These are phyloP conservation scores for Gryon sp. DNA, from an alignment of 1,140 invertebrate species.

Conservation along the genomic window DNA sequence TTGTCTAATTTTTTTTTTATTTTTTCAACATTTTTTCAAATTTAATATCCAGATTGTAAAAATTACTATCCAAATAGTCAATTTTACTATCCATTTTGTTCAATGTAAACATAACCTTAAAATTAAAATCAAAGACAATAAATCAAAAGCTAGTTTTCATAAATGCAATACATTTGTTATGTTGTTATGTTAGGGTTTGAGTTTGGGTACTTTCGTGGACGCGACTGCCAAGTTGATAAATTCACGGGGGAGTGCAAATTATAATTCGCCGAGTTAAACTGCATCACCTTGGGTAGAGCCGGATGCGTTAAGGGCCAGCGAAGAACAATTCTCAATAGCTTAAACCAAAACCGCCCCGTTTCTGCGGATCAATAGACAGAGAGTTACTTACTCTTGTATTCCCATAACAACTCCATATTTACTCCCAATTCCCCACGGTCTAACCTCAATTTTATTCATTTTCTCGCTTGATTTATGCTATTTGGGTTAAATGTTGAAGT, in stretches of 20 bases:
- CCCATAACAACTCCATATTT: slow-evolving; percentile 25
- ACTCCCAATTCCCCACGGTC: slow-evolving; percentile 19
- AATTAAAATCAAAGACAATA: too few species aligned
- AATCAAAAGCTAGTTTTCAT: too few species aligned
- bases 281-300: slow-evolving; percentile 37
- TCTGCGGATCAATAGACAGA: slow-evolving; percentile 53
- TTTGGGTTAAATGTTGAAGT: too few species aligned
- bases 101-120: too few species aligned
- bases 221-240: slow-evolving; percentile 20
- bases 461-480: too few species aligned
- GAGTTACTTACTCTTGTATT: slow-evolving; percentile 28
- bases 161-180: too few species aligned
- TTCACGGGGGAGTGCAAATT: slow-evolving; percentile 43
- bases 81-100: too few species aligned
- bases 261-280: slow-evolving; percentile 53
- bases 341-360: slow-evolving; percentile 53
- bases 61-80: too few species aligned
- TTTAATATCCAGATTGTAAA: too few species aligned
- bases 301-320: slow-evolving; percentile 42
- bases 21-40: too few species aligned
- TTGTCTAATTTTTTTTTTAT: too few species aligned
- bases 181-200: slow-evolving; percentile 7
- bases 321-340: slow-evolving; percentile 59
- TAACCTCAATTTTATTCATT: too few species aligned
- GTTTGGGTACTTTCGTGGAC: slow-evolving; percentile 10